Evolutionary conservation across 2,797 vertebrate species (phyloP).

Genomic region (Arnoldichthys spilopterus): DNA sequence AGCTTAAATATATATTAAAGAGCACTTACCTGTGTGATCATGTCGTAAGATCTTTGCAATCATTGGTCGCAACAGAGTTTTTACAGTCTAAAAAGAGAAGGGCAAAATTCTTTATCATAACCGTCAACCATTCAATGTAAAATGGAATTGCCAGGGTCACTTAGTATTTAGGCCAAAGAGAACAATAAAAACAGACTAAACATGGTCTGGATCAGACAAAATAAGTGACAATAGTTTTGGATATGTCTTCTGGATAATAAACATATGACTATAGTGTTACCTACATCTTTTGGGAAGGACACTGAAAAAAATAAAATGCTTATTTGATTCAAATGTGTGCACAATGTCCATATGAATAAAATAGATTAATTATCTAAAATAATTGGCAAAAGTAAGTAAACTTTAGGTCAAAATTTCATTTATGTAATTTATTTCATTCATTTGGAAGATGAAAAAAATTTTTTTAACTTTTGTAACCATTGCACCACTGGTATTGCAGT

Average conservation of each 20-base stretch:
- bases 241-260: background rate
- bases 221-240: background rate
- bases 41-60: conserved; percentile 67
- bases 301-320: background rate
- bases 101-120: conserved; percentile 6
- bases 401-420: background rate
- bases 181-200: rapidly evolving
- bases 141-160: background rate
- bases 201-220: background rate
- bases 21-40: conserved; percentile 76
- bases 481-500: background rate
- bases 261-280: background rate
- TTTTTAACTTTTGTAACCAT: background rate
- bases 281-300: background rate
- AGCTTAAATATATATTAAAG: no score
- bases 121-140: background rate
- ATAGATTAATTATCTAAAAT: background rate
- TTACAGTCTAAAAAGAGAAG: conserved; percentile 75
- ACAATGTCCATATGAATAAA: background rate
- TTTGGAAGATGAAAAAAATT: background rate
- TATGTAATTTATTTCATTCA: background rate
- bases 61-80: conserved; percentile 68
- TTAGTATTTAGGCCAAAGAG: background rate
- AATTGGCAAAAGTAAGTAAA: background rate
- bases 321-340: background rate